Conservation (phyloP, 1,140 invertebrate species). For the Aporrectodea caliginosa region DNA sequence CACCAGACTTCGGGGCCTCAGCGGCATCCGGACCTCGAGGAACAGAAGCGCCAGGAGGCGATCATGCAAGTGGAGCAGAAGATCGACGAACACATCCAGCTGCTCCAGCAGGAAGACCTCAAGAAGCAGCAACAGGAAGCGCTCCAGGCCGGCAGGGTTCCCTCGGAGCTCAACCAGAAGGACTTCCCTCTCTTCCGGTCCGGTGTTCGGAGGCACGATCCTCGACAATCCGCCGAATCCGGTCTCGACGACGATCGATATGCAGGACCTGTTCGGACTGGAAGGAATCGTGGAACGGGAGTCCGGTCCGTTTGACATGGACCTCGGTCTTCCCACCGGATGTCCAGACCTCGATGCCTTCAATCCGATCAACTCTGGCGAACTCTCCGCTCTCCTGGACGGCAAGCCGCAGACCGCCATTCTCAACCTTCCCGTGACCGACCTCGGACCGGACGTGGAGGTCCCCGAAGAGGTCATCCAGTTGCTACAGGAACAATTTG, state of each 20-base stretch:
- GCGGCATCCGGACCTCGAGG: too few species aligned
- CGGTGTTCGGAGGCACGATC: neutral
- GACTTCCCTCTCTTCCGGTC: neutral
- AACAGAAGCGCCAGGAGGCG: neutral
- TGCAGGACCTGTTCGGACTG: neutral
- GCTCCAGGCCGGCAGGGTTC: neutral
- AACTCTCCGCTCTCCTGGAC: neutral
- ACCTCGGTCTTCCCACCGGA: neutral
- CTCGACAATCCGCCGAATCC: neutral
- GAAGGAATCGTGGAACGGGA: neutral
- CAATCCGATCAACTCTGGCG: neutral
- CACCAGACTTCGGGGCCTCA: neutral
- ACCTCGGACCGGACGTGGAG: neutral
- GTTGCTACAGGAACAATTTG: neutral
- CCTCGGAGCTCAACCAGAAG: neutral
- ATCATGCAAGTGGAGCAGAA: neutral
- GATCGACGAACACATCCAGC: neutral
- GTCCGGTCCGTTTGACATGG: neutral
- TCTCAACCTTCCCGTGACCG: neutral
- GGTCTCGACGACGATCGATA: neutral
- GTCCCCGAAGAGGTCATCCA: neutral
- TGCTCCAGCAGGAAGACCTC: neutral
- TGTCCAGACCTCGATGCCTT: neutral
- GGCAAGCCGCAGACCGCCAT: neutral
- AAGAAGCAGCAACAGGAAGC: neutral